Evolutionary conservation across 2,113 vertebrate species (phyloP), one percentile per base, ranked within the genome.

Genomic region (Ictalurus punctatus): DNA sequence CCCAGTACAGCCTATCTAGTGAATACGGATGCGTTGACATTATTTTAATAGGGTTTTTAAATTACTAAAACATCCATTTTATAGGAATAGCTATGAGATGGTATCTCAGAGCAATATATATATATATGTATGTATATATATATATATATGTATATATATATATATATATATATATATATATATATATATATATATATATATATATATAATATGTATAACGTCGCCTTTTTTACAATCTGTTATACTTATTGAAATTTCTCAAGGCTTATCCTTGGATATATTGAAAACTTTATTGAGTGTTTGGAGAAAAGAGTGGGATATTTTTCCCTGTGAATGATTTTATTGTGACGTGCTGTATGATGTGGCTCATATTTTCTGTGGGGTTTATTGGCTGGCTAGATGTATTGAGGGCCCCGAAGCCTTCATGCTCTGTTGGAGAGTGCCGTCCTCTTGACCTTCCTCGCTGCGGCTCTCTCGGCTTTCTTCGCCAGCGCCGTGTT

Each of bases 21-120:
- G 85, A 81, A 87, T 86, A 83, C 48, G 56, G 90, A 89, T 89
- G 83, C 58, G 88, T 81, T 74, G 88, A 87, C 89, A 56, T 76
- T 71, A 44, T 85, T 90, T 90, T 84, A 90, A 90, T 79, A 80
- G 82, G 58, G 65, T 85, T 69, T 73, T 74, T 79, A 84, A 74
- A 89, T 63, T 6, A 76, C 74, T 84, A 78, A 71, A 90, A 59
- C 30, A 23, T 86, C 34, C 63, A 23, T 16, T 69, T 86, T 89
- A 61, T 74, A 40, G 52, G 56, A 63, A 25, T n/a, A 73, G 17
- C 56, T 40, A 34, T 21, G 21, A 59, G 81, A 83, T 0, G 19
- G 56, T 23, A 27, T 81, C 69, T 69, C 61, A 61, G 13, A 76
- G 71, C n/a, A 25, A 65, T 23, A 44, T 44, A 44, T 44, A 44